These are phyloP conservation scores for Sebastiscus tertius DNA, from an alignment of 2,797 vertebrate genomes.

Conservation along the genomic window DNA sequence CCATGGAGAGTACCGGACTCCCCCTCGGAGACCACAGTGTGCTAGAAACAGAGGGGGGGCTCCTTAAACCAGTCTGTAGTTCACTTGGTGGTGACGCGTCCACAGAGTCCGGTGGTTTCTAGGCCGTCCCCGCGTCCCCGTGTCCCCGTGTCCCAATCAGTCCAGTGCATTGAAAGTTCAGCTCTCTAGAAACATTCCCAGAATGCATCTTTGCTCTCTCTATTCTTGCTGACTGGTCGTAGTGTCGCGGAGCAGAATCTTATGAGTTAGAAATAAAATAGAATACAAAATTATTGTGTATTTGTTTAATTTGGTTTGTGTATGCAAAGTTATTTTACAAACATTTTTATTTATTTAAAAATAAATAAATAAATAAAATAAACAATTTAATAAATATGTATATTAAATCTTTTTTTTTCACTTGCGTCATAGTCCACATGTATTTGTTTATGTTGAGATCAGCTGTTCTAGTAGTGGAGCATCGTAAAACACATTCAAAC, in stretches of 20 bases:
- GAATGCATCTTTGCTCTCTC: neutral
- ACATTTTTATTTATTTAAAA: too few relatives aligned
- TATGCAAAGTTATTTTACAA: too few relatives aligned
- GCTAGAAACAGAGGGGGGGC: constrained; percentile 14
- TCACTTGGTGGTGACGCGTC: constrained; percentile 32
- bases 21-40: constrained; percentile 80
- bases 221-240: neutral
- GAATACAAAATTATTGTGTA: too few relatives aligned
- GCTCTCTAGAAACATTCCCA: neutral
- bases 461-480: too few relatives aligned
- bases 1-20: constrained; percentile 47
- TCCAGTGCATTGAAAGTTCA: constrained; percentile 6
- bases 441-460: too few relatives aligned
- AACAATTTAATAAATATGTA: too few relatives aligned
- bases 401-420: too few relatives aligned
- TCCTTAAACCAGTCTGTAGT: constrained; percentile 33
- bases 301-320: too few relatives aligned
- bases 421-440: too few relatives aligned
- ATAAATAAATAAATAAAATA: too few relatives aligned
- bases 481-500: too few relatives aligned
- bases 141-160: neutral
- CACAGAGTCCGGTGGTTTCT: constrained; percentile 9
- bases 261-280: neutral
- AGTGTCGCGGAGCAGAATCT: neutral
- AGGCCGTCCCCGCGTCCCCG: neutral